Evolutionary conservation across 1,140 invertebrate genomes (phyloP), one percentile per base, ranked within the genome.

Genomic region (Procambarus clarkii): DNA sequence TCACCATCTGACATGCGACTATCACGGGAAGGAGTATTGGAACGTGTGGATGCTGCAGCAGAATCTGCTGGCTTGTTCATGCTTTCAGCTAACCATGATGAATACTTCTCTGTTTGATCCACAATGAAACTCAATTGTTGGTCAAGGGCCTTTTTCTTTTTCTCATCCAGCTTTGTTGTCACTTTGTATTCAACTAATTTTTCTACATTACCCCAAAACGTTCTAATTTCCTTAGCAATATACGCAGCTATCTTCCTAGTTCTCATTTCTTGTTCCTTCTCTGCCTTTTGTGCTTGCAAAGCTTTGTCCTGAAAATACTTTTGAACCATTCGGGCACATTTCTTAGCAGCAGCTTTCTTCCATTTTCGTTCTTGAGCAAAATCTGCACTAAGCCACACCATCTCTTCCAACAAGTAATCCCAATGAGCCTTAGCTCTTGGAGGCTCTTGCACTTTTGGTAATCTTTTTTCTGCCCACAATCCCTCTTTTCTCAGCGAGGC

Each of bases 351-450:
- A 79, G 97, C 97, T 94, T 98, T 98, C 94, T 99, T 99, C 98
- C 98, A 99, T 94, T 99, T 99, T 80, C 98, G 95, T 95, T 99
- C 99, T 94, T 99, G 98, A 54, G 97, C 97, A 96, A 99, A 99
- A 95, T 99, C 99, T 34, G 98, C 97, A 64, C 98, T 98, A 83
- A 99, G 95, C 99, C 99, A 99, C 45, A 97, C 97, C 98, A 99
- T 99, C 95, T 99, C 99, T 94, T 99, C 99, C 13, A 99, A 94
- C 80, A 99, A 95, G 95, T 99, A 99, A 94, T 99, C 99, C 98
- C 98, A 99, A 94, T 99, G 99, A n/a, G 97, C 97, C 95, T 99
- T 99, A 24, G 96, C 95, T 93, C 98, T 95, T 74, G 96, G 96
- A 88, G 98, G 97, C 95, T 99, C 98, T 93, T 98, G 96, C 45